A percentile compares a stretch with the other conserved stretches of the same genome.
These are phyloP conservation scores for Sepioteuthis lessoniana DNA, from an alignment of 2,888 invertebrate genomes.

Conservation along the genomic window DNA sequence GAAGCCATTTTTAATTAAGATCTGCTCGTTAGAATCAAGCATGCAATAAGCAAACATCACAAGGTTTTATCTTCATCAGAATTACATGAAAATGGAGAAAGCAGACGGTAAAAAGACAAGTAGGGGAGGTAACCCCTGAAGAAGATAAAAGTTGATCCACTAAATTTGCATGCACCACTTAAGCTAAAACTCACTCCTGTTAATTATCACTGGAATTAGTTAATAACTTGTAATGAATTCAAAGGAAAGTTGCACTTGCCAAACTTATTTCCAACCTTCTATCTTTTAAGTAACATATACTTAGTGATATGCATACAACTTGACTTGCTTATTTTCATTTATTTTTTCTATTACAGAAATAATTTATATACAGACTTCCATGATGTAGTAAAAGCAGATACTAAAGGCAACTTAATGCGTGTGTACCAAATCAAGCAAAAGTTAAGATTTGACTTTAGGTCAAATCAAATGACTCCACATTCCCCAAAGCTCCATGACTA, in stretches of 20 bases:
- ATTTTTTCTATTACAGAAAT: no score
- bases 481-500: no score
- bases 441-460: no score
- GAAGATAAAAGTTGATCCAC: neutral
- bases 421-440: no score
- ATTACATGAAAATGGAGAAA: neutral
- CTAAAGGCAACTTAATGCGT: no score
- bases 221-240: neutral
- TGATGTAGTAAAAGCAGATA: no score
- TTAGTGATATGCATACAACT: no score
- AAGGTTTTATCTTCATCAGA: neutral
- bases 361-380: no score
- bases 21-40: neutral
- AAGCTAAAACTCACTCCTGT: neutral
- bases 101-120: neutral
- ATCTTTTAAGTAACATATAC: neutral
- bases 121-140: neutral
- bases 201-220: neutral
- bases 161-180: neutral
- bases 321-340: no score
- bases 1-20: neutral
- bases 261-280: neutral
- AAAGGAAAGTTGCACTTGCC: neutral
- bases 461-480: no score
- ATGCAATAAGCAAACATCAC: slow-evolving; percentile 6